Conservation (phyloP, 2,888 invertebrate genomes). For the Junonia oenone region DNA sequence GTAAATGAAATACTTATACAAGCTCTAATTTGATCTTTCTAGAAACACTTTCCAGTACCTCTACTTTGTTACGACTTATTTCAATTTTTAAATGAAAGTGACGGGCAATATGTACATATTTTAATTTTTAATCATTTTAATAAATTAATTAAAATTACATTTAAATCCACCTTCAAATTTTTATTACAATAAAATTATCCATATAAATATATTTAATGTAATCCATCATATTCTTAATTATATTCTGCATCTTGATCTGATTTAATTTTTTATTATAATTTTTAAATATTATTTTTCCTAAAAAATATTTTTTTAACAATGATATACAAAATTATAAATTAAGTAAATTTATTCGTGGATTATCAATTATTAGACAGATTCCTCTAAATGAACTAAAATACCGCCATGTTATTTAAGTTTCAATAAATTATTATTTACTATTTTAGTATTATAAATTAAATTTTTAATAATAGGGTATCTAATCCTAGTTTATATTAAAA, state of each 20-base stretch:
- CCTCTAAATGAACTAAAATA: constrained; percentile 84
- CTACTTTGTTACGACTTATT: constrained; percentile 91
- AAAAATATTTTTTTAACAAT: constrained; percentile 72
- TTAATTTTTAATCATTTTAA: constrained; percentile 81
- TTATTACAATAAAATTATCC: constrained; percentile 55
- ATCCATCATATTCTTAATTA: constrained; percentile 81
- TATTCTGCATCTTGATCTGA: constrained; percentile 87
- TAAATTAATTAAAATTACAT: constrained; percentile 40
- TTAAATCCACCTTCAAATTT: constrained; percentile 81
- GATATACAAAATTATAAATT: constrained; percentile 3
- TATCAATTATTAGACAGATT: constrained; percentile 85
- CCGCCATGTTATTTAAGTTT: constrained; percentile 84
- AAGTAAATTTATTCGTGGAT: constrained; percentile 58
- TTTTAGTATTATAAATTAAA: constrained; percentile 68
- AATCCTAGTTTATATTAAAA: constrained; percentile 79
- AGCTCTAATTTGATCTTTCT: constrained; percentile 82
- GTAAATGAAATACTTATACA: constrained; percentile 77
- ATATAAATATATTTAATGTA: constrained; percentile 82
- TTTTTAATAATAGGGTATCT: constrained; percentile 84
- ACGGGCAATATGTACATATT: constrained; percentile 90
- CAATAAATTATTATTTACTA: constrained; percentile 79
- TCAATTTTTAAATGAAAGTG: constrained; percentile 83
- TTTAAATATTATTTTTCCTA: constrained; percentile 62
- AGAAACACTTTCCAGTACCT: constrained; percentile 81
- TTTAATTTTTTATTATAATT: constrained; percentile 66